Conservation (phyloP, 2,888 invertebrate genomes). For the Siphlonurus alternatus region DNA sequence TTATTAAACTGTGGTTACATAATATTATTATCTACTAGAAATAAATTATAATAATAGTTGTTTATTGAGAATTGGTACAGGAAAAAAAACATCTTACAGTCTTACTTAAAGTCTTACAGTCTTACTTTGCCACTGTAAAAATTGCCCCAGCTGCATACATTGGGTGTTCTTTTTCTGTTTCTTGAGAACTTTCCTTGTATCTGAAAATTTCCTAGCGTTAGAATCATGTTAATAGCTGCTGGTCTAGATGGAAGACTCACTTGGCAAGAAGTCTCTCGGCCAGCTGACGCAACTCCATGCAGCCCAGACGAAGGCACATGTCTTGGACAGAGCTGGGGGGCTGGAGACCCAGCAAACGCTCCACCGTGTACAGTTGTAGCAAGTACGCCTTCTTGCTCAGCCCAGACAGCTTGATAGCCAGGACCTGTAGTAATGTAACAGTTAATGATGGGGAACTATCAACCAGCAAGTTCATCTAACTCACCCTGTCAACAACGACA, state of each 20-base stretch:
- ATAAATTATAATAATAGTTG: too few species aligned
- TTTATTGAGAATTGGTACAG: too few species aligned
- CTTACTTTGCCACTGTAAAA: not conserved
- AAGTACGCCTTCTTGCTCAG: not conserved
- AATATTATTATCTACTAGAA: too few species aligned
- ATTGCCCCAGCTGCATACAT: not conserved
- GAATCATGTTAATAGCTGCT: not conserved
- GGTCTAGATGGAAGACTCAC: not conserved
- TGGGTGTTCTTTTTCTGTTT: not conserved
- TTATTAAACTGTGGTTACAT: too few species aligned
- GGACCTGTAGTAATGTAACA: not conserved
- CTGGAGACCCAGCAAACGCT: not conserved
- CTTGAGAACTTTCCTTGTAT: not conserved
- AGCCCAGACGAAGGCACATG: not conserved
- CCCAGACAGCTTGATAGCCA: not conserved
- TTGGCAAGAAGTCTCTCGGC: not conserved
- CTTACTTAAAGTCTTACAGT: too few species aligned
- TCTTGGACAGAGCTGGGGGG: not conserved
- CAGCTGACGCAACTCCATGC: not conserved
- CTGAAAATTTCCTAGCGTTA: not conserved
- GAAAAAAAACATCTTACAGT: too few species aligned
- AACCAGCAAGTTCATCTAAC: too few species aligned
- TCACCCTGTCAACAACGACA: not conserved
- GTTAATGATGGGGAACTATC: too few species aligned
- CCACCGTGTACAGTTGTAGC: not conserved